A percentile compares a stretch with the other conserved stretches of the same genome.
These are phyloP conservation scores for Drosophila littoralis DNA, from an alignment of 1,140 invertebrate genomes.

Conservation along the genomic window DNA sequence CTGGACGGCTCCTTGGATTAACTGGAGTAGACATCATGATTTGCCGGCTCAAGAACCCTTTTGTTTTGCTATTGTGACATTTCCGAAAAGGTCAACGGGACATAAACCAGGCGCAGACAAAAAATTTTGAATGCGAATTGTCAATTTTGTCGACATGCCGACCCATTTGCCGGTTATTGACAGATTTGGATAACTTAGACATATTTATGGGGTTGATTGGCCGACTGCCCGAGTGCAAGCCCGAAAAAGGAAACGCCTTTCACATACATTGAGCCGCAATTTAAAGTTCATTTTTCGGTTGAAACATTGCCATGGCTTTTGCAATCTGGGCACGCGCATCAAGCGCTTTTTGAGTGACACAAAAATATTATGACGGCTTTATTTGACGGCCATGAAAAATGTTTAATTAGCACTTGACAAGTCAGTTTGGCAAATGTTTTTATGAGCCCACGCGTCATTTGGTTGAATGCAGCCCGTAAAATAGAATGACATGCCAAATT, in stretches of 20 bases:
- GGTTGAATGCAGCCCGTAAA: not conserved
- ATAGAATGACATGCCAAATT: not conserved
- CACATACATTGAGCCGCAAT: conserved; percentile 1
- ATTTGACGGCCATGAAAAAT: conserved; percentile 66
- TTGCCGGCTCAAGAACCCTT: conserved; percentile 50
- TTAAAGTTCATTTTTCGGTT: not conserved
- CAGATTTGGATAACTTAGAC: conserved; percentile 47
- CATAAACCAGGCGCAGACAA: conserved; percentile 45
- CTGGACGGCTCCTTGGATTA: not conserved
- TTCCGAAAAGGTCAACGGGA: conserved; percentile 52
- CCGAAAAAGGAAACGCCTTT: conserved; percentile 32
- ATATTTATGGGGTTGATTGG: conserved; percentile 44
- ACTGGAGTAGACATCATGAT: not conserved
- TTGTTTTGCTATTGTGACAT: conserved; percentile 31
- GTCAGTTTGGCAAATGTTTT: conserved; percentile 40
- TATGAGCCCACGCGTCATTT: conserved; percentile 20
- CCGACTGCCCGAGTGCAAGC: conserved; percentile 8
- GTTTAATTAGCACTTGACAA: conserved; percentile 69
- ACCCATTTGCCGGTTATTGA: conserved; percentile 43
- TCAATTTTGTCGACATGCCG: conserved; percentile 63
- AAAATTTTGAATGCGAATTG: conserved; percentile 71
- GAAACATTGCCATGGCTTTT: conserved; percentile 36
- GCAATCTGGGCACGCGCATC: conserved; percentile 47
- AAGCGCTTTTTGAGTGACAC: conserved; percentile 7
- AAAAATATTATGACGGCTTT: conserved; percentile 57